Conservation (phyloP, 2,113 vertebrate genomes). For the Gallinago paraguaiae region DNA sequence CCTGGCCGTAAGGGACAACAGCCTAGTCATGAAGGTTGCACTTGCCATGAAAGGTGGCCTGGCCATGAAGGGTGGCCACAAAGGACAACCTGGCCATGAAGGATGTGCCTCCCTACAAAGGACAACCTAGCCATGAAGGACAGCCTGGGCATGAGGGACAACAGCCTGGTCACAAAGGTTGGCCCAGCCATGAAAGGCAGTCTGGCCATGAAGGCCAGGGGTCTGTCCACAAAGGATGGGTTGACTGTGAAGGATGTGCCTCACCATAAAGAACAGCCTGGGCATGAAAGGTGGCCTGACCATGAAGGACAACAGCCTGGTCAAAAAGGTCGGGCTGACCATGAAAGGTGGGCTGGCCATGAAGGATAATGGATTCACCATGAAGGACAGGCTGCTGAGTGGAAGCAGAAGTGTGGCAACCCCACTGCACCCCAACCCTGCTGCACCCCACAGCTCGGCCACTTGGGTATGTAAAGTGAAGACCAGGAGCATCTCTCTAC, state of each 20-base stretch:
- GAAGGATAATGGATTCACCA: too few species aligned
- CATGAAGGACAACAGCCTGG: background rate
- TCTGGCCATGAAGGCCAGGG: too few species aligned
- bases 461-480: background rate
- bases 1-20: too few species aligned
- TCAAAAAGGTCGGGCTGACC: background rate
- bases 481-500: background rate
- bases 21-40: too few species aligned
- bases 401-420: accelerated
- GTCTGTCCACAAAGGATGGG: accelerated
- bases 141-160: background rate
- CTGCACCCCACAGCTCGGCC: background rate
- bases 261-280: background rate
- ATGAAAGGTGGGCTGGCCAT: accelerated
- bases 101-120: background rate
- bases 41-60: too few species aligned
- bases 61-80: background rate
- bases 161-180: background rate
- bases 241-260: background rate
- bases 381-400: background rate
- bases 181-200: too few species aligned
- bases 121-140: background rate
- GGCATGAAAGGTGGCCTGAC: background rate
- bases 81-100: background rate
- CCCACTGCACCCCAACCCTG: background rate